Evolutionary conservation across 2,797 vertebrate genomes (phyloP), one percentile per base, ranked within the genome.

Genomic region (Arnoldichthys spilopterus): DNA sequence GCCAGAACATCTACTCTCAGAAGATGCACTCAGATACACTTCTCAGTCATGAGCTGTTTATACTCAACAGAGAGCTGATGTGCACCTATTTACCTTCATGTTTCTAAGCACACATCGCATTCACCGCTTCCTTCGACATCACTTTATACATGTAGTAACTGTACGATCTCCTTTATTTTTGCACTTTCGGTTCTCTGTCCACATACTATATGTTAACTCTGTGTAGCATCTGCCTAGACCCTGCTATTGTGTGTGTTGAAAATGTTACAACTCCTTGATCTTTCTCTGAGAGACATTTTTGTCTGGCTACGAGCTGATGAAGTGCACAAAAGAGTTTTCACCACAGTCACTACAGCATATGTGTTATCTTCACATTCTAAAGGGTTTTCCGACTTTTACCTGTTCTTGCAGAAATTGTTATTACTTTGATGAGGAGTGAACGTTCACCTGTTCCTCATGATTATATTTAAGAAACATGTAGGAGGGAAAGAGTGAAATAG

Each of bases 21-120:
- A 43, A 43, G 37, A 58, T 66, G 47, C 62, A 66, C 43, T 54
- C 16, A 54, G 64, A 18, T 15, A 74, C 45, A 53, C 70, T 72
- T 74, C 58, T 74, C 16, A 73, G 32, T 5, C 58, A 74, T 32
- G 61, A 75, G 47, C 73, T 76, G 24, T 76, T 43, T 76, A 20
- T 24, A 43, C 49, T 68, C 32, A 28, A 8, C 26, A 69, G 15
- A 69, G 45, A 6, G 26, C 45, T 20, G 45, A 51, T 69, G 6
- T 69, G 26, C 43, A 51, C 45, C 32, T 43, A 22, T 66, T 66
- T 66, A 13, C 15, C 66, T 32, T 26, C 24, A 69, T 49, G 6
- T 30, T 51, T 7, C 22, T 24, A 5, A 12, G 15, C 15, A 18
- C 51, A 12, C 40, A 68, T 6, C 5, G 2, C 37, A 45, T 43